phyloP scores from a whole-genome alignment of 2,888 invertebrate genomes.

The Diaphora mendica region DNA sequence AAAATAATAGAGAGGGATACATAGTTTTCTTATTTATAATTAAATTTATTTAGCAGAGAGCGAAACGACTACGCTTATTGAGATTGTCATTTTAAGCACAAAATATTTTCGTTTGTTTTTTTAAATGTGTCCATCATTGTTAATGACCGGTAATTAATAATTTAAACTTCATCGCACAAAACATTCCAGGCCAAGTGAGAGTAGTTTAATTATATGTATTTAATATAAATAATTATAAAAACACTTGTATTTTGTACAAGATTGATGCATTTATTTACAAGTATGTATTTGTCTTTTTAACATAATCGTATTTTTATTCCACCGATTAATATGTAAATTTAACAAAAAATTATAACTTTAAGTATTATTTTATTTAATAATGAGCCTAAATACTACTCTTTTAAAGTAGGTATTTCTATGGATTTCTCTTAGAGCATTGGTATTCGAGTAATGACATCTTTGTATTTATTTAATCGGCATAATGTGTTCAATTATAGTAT shows the following conservation, averaged over 20 bases:
- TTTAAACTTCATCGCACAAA: slow-evolving; percentile 54
- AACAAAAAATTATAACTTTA: not conserved
- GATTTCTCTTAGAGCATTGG: slow-evolving; percentile 11
- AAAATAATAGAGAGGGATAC: no score
- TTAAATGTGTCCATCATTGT: not conserved
- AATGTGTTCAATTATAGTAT: not conserved
- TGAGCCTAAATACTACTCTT: slow-evolving; percentile 1
- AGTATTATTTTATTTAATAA: not conserved
- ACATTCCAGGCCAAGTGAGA: slow-evolving; percentile 60
- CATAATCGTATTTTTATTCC: not conserved
- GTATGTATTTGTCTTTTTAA: slow-evolving; percentile 8
- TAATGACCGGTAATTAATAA: slow-evolving; percentile 45
- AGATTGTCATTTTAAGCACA: no score
- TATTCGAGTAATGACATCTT: not conserved
- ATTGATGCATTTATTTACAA: slow-evolving; percentile 38
- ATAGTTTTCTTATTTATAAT: no score
- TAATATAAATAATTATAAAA: slow-evolving; percentile 20
- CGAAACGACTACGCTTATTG: no score
- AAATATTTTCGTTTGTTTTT: not conserved
- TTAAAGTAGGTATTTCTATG: not conserved
- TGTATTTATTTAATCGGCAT: not conserved
- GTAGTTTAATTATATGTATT: slow-evolving; percentile 47
- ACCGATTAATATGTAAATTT: slow-evolving; percentile 3
- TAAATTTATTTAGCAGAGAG: no score
- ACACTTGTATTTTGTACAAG: slow-evolving; percentile 30